Evolutionary conservation across 2,113 vertebrate species (phyloP).

Genomic region (Otis tarda): DNA sequence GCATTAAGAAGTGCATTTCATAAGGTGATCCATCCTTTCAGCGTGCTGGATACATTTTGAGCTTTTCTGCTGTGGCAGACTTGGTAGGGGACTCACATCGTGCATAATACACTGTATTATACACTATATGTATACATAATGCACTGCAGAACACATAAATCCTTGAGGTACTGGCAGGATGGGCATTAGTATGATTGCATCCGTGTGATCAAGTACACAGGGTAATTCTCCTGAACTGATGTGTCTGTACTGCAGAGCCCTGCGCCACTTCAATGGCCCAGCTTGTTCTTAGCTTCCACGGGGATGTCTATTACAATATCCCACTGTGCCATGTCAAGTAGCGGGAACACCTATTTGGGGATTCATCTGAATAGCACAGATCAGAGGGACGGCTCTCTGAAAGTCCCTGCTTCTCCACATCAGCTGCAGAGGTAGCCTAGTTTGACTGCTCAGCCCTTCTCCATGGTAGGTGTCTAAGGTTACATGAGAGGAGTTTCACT

Average conservation of each 20-base stretch:
- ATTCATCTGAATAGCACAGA: background rate
- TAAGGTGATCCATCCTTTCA: background rate
- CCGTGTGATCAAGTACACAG: background rate
- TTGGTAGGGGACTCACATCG: background rate
- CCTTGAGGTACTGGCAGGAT: background rate
- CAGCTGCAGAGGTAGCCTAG: background rate
- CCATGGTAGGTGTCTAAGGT: rapidly evolving
- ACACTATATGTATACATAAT: background rate
- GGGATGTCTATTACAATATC: background rate
- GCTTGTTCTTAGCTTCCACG: background rate
- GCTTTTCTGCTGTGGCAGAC: background rate
- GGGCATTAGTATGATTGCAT: background rate
- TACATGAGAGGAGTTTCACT: background rate
- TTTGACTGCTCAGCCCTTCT: background rate
- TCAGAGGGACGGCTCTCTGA: background rate
- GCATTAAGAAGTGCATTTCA: background rate
- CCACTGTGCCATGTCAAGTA: background rate
- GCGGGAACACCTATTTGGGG: background rate
- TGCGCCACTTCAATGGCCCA: background rate
- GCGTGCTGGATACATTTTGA: background rate
- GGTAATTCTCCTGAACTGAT: background rate
- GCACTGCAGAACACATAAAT: background rate
- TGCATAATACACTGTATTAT: background rate
- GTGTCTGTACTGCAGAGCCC: background rate
- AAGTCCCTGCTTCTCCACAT: background rate